A percentile compares a stretch with the other conserved stretches of the same genome.
These are phyloP conservation scores for Sorex fumeus DNA, from an alignment of 2,113 vertebrate species.

Conservation along the genomic window DNA sequence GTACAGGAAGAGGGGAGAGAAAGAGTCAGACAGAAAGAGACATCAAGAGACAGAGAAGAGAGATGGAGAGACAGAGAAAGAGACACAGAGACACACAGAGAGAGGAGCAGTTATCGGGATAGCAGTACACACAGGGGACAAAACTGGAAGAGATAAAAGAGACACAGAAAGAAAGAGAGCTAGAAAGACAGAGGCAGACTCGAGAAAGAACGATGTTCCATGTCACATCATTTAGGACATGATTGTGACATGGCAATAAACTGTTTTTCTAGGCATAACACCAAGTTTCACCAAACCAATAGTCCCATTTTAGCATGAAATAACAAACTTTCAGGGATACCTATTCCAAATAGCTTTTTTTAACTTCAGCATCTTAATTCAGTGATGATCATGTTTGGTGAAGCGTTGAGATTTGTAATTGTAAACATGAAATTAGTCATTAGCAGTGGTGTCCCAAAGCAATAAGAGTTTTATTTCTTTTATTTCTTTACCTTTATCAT, in stretches of 20 bases:
- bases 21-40: neutral
- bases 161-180: neutral
- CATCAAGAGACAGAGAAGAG: accelerated
- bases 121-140: neutral
- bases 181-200: neutral
- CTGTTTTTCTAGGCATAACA: too few relatives aligned
- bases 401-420: neutral
- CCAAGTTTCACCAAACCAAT: neutral
- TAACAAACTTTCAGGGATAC: constrained; percentile 13
- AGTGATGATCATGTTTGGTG: neutral
- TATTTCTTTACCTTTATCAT: neutral
- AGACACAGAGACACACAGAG: neutral
- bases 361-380: neutral
- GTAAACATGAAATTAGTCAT: constrained; percentile 16
- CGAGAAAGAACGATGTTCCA: neutral
- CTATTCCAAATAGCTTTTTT: neutral
- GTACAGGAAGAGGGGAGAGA: neutral
- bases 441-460: constrained; percentile 1
- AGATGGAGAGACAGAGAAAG: neutral
- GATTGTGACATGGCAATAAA: neutral
- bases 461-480: constrained; percentile 18
- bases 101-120: neutral
- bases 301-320: neutral
- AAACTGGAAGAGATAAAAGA: neutral
- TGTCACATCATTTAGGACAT: too few relatives aligned